Percentiles rank a stretch among this genome's conserved stretches.
These are phyloP conservation scores for Zeuzera pyrina DNA, from an alignment of 2,888 invertebrate genomes.

Conservation along the genomic window DNA sequence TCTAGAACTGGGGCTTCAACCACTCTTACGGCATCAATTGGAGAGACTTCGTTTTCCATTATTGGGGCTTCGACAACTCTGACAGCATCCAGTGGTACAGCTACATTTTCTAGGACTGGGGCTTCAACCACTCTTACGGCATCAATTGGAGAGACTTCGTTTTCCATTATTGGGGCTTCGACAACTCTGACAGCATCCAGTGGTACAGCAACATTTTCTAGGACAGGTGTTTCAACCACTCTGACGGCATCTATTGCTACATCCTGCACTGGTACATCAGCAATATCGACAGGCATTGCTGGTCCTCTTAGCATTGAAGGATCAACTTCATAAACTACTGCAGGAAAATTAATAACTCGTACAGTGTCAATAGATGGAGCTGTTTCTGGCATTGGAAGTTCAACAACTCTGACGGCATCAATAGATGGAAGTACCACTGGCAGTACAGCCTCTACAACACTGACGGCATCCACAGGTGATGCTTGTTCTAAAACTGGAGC, in stretches of 20 bases:
- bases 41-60: background rate
- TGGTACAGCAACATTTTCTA: conserved; percentile 3
- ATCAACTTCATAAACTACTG: too few relatives aligned
- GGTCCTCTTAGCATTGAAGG: too few relatives aligned
- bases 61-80: conserved; percentile 6
- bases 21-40: too few relatives aligned
- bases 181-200: conserved; percentile 10
- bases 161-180: conserved; percentile 8
- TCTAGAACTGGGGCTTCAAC: too few relatives aligned
- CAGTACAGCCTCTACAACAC: background rate
- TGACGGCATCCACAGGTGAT: background rate
- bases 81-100: conserved; percentile 5
- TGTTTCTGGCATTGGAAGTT: too few relatives aligned
- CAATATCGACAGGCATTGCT: background rate
- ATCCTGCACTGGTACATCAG: conserved; percentile 1
- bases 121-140: conserved; percentile 10
- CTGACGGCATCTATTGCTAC: conserved; percentile 4
- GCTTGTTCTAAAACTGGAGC: conserved; percentile 16
- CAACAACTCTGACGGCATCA: conserved; percentile 1
- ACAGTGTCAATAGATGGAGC: too few relatives aligned
- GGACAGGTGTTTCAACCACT: conserved; percentile 5
- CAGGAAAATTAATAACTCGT: too few relatives aligned
- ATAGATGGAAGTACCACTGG: background rate
- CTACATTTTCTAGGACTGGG: conserved; percentile 5
- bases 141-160: conserved; percentile 1